A percentile compares a stretch with the other conserved stretches of the same genome.
Conservation (phyloP, 2,888 invertebrate species). For the Biston betularia region DNA sequence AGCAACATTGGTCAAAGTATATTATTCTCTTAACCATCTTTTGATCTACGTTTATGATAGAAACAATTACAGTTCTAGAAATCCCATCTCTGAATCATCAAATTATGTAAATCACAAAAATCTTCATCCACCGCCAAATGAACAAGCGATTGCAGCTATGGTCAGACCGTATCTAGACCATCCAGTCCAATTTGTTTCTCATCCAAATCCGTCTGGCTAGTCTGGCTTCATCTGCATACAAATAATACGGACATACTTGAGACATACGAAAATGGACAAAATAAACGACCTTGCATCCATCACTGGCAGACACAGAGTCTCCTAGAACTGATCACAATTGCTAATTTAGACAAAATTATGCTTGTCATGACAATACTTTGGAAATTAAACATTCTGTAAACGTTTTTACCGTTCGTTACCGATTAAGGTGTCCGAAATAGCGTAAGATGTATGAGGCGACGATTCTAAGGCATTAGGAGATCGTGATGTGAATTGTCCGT, state of each 20-base stretch:
- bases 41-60: not conserved
- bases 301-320: conserved; percentile 66
- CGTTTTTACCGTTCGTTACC: conserved; percentile 61
- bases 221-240: conserved; percentile 42
- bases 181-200: conserved; percentile 30
- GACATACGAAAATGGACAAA: conserved; percentile 32
- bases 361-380: conserved; percentile 40
- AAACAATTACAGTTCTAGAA: not conserved
- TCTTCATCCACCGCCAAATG: conserved; percentile 13
- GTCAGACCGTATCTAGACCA: conserved; percentile 20
- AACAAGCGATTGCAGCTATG: conserved; percentile 21
- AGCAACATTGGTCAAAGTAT: not conserved
- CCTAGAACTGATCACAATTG: conserved; percentile 76
- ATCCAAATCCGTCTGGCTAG: conserved; percentile 37
- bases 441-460: conserved; percentile 75
- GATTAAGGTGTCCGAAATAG: conserved; percentile 69
- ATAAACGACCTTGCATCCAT: conserved; percentile 50
- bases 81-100: conserved; percentile 5
- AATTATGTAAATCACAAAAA: conserved; percentile 20
- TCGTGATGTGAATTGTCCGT: conserved; percentile 69
- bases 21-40: not conserved
- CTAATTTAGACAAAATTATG: conserved; percentile 56
- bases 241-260: conserved; percentile 25
- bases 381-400: conserved; percentile 60
- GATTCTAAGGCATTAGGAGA: conserved; percentile 65